Evolutionary conservation across 2,797 vertebrate species (phyloP).

Genomic region (Pteronotus mesoamericanus): DNA sequence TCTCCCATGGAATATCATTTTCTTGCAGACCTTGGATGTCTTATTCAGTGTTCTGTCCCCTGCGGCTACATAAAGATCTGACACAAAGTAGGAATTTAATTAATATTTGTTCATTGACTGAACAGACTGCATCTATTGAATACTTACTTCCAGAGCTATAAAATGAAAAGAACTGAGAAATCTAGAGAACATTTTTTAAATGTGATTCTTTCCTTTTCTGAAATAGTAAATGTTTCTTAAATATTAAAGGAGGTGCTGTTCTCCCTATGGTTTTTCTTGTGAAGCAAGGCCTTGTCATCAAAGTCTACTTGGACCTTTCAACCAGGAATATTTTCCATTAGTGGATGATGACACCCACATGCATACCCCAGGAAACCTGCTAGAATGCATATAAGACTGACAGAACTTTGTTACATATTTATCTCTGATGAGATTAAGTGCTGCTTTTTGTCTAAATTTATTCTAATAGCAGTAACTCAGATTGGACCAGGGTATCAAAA

Average conservation of each 20-base stretch:
- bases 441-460: conserved; percentile 57
- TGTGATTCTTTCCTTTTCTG: background rate
- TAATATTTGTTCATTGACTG: background rate
- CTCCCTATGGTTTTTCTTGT: conserved; percentile 59
- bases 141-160: background rate
- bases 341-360: background rate
- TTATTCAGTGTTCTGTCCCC: background rate
- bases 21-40: background rate
- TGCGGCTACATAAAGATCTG: background rate
- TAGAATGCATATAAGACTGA: conserved; percentile 53
- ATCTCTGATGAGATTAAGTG: conserved; percentile 68
- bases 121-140: background rate
- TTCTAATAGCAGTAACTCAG: conserved; percentile 62
- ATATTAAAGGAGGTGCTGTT: conserved; percentile 56
- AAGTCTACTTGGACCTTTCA: conserved; percentile 42
- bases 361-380: conserved; percentile 48
- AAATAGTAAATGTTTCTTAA: conserved; percentile 49
- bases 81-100: background rate
- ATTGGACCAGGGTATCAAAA: conserved; percentile 71
- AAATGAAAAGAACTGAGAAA: conserved; percentile 30
- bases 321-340: conserved; percentile 41
- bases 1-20: background rate
- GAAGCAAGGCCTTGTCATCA: conserved; percentile 38
- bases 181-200: background rate
- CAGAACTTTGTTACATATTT: conserved; percentile 60